Percentiles rank a stretch among this genome's conserved stretches.
These are phyloP conservation scores for Diachasmimorpha longicaudata DNA, from an alignment of 1,140 invertebrate species.

Conservation along the genomic window DNA sequence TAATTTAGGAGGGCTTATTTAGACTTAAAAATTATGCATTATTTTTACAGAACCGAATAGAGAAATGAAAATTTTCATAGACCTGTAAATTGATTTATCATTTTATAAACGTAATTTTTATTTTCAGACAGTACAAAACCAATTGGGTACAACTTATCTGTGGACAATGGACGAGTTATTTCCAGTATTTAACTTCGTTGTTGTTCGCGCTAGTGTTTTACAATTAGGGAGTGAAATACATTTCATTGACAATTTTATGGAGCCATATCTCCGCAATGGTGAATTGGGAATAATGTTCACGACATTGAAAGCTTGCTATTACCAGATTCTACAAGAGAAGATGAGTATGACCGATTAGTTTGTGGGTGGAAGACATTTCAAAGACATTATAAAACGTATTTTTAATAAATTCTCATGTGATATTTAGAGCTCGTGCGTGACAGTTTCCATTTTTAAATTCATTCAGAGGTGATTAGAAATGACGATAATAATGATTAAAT, in stretches of 20 bases:
- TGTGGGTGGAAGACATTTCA: not conserved
- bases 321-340: slow-evolving; percentile 77
- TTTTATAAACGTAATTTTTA: slow-evolving; percentile 16
- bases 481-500: too few relatives aligned
- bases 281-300: slow-evolving; percentile 87
- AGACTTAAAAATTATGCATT: too few relatives aligned
- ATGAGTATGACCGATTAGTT: slow-evolving; percentile 63
- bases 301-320: slow-evolving; percentile 78
- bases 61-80: not conserved
- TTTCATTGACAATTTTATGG: slow-evolving; percentile 84
- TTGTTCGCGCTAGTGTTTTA: slow-evolving; percentile 78
- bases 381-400: not conserved
- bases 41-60: too few relatives aligned
- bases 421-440: not conserved
- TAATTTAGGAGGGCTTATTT: too few relatives aligned
- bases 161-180: slow-evolving; percentile 89
- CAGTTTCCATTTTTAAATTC: not conserved
- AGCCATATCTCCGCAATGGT: slow-evolving; percentile 74
- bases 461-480: not conserved
- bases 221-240: slow-evolving; percentile 86
- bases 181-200: slow-evolving; percentile 85
- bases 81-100: too few relatives aligned
- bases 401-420: not conserved
- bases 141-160: slow-evolving; percentile 66
- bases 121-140: slow-evolving; percentile 63